Base-by-base conservation (phyloP, 1,140 invertebrate species). In the Limonius californicus region DNA sequence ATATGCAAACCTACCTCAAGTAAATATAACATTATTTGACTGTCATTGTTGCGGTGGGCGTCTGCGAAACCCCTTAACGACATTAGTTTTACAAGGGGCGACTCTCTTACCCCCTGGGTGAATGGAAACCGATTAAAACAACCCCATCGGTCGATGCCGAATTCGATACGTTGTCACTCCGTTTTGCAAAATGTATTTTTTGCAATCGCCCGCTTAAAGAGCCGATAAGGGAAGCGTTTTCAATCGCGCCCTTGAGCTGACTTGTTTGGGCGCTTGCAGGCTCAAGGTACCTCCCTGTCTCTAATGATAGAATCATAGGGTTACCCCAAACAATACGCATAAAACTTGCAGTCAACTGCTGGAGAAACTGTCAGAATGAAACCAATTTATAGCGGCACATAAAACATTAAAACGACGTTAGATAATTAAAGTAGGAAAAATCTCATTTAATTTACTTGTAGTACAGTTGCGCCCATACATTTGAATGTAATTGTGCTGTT, bases 41-140 rank as follows among this genome's bases (percentile, higher is more conserved):
- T 43, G 54, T 35, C 62, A 67, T 67, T 67, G 65, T 67, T 64
- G 65, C 62, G 65, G 65, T 67, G 65, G 65, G 65, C 65, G 65
- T 63, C 65, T 56, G 47, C 61, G 16, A 35, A 60, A 67, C 65
- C 65, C 65, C 65, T 63, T 67, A 67, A 67, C 65, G 65, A 67
- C 65, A 64, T 63, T 45, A 57, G 55, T 55, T 43, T 12, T 53
- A 63, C 35, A 54, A 56, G 62, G 65, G 62, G 54, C 60, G 60
- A 63, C 65, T 59, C 35, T 60, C 60, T 67, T 64, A 60, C 67
- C 65, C 64, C 62, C 65, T 12, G 27, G 54, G 53, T 8, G 67
- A 64, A 64, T 62, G 45, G 67, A 69, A 69, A 69, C 67, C 67
- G 67, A 69, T 69, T 69, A 69, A 69, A 69, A 69, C 65, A 69